A percentile compares a stretch with the other conserved stretches of the same genome.
These are phyloP conservation scores for Liolophura sinensis DNA, from an alignment of 1,140 invertebrate genomes.

Conservation along the genomic window DNA sequence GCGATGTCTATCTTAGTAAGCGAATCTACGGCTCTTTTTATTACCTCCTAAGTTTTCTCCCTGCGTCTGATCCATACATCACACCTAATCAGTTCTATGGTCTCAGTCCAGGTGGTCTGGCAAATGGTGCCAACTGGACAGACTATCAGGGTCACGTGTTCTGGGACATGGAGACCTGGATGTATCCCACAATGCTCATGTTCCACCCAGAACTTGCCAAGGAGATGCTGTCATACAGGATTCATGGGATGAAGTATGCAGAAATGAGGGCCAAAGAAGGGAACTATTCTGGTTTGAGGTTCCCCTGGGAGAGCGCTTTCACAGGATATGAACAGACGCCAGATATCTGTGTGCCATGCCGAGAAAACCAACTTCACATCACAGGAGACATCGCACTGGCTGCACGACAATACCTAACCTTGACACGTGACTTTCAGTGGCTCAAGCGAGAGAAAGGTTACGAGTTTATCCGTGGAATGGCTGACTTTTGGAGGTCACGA, in stretches of 20 bases:
- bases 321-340: neutral
- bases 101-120: neutral
- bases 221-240: neutral
- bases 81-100: neutral
- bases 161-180: conserved; percentile 1
- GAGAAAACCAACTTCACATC: neutral
- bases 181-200: neutral
- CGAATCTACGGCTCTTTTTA: neutral
- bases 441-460: neutral
- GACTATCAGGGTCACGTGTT: conserved; percentile 3
- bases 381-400: neutral
- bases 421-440: neutral
- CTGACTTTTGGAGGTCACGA: neutral
- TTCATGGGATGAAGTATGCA: neutral
- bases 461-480: neutral
- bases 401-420: neutral
- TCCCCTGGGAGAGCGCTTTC: neutral
- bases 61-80: conserved; percentile 7
- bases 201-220: neutral
- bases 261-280: neutral
- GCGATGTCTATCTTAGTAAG: neutral
- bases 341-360: conserved; percentile 8
- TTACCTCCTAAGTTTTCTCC: neutral
- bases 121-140: neutral
- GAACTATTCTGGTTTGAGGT: neutral